Evolutionary conservation across 2,888 invertebrate genomes (phyloP).

Genomic region (Cremastinae sp.): DNA sequence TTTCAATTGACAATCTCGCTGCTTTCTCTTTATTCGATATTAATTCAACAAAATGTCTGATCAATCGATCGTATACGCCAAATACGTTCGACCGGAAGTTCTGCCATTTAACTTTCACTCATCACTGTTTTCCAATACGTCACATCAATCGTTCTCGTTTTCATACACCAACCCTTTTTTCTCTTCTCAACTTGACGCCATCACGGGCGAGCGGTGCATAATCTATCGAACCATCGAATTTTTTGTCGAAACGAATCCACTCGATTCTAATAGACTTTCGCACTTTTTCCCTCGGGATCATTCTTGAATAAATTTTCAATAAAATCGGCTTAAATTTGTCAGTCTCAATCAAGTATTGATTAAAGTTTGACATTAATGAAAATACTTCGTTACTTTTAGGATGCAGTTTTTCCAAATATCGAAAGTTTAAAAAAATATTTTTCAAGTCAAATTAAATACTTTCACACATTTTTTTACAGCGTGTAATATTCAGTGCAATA

Average conservation of each 20-base stretch:
- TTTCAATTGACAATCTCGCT: slow-evolving; percentile 11
- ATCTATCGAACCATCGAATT: slow-evolving; percentile 39
- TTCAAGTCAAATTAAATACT: too few relatives aligned
- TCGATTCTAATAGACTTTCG: neutral
- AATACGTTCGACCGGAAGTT: slow-evolving; percentile 53
- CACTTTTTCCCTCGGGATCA: neutral
- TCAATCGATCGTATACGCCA: slow-evolving; percentile 39
- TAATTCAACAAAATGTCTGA: slow-evolving; percentile 46
- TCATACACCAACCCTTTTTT: too few relatives aligned
- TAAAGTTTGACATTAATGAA: too few relatives aligned
- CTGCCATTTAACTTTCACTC: slow-evolving; percentile 8
- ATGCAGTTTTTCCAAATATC: too few relatives aligned
- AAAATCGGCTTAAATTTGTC: too few relatives aligned
- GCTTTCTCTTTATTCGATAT: slow-evolving; percentile 19
- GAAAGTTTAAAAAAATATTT: too few relatives aligned
- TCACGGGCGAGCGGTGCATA: slow-evolving; percentile 5
- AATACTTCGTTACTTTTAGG: too few relatives aligned
- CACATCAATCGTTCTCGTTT: slow-evolving; percentile 14
- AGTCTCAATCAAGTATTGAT: neutral
- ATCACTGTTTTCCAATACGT: slow-evolving; percentile 13
- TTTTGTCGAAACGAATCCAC: neutral
- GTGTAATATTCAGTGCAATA: too few relatives aligned
- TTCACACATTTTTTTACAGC: too few relatives aligned
- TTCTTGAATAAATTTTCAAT: neutral
- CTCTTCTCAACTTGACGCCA: neutral